Conservation (phyloP, 2,113 vertebrate genomes). For the Trichechus manatus region DNA sequence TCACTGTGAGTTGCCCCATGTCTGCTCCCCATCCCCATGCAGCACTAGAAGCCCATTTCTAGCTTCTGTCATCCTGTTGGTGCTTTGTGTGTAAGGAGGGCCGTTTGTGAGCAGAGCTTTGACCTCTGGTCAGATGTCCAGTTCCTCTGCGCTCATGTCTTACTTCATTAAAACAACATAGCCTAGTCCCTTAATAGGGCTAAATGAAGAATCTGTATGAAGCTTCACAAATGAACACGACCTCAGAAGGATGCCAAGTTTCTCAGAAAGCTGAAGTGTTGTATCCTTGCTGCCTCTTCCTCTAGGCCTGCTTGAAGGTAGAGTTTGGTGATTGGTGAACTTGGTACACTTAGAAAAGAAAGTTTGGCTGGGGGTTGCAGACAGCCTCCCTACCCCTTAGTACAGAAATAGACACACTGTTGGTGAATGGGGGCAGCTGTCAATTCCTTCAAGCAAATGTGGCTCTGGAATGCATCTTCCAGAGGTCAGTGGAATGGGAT, state of each 20-base stretch:
- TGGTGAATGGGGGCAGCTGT: neutral
- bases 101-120: neutral
- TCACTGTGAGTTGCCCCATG: neutral
- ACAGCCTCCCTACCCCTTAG: neutral
- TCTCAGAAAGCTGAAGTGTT: neutral
- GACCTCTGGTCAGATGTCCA: neutral
- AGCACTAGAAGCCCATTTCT: neutral
- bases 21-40: fast-evolving
- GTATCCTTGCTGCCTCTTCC: neutral
- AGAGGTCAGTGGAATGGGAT: neutral
- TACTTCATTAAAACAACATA: too few species aligned
- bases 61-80: neutral
- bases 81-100: neutral
- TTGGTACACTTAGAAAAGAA: neutral
- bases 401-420: neutral
- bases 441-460: neutral
- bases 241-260: neutral
- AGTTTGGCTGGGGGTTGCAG: neutral
- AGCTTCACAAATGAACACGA: neutral
- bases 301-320: neutral
- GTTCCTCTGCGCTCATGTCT: neutral
- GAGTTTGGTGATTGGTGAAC: neutral
- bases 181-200: neutral
- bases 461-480: neutral
- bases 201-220: neutral